These are phyloP conservation scores for Erythrocebus patas DNA, from an alignment of 2,113 vertebrate species.

Conservation along the genomic window DNA sequence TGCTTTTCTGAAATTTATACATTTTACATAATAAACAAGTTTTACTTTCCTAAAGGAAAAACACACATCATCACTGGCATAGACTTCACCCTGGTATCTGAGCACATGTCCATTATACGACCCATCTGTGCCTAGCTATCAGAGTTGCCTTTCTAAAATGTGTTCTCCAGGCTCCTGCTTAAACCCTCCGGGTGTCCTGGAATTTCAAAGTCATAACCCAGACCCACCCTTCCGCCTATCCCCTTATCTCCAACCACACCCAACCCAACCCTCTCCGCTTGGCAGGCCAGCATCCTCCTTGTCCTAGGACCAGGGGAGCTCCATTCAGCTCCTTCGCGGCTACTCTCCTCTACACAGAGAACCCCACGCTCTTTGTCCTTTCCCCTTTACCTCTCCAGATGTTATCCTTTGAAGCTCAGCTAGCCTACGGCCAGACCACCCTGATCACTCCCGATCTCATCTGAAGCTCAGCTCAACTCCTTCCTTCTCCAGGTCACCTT, in stretches of 20 bases:
- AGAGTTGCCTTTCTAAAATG: not conserved
- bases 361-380: not conserved
- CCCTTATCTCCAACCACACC: not conserved
- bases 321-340: not conserved
- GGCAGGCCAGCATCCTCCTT: not conserved
- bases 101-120: not conserved
- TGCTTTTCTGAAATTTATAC: not conserved
- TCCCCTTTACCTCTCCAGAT: not conserved
- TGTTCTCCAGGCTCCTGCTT: not conserved
- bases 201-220: not conserved
- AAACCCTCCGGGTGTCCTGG: not conserved
- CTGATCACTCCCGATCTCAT: too few species aligned
- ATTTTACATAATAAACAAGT: not conserved
- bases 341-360: fast-evolving
- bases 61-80: not conserved
- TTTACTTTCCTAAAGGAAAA: not conserved
- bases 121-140: not conserved
- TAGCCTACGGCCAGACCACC: too few species aligned
- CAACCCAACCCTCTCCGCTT: not conserved
- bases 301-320: not conserved
- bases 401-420: not conserved
- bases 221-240: not conserved
- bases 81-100: not conserved
- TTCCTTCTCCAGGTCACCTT: not conserved
- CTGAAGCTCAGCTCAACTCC: not conserved